A percentile compares a stretch with the other conserved stretches of the same genome.
These are phyloP conservation scores for Gymnothorax reevesii DNA, from an alignment of 2,797 vertebrate genomes.

Conservation along the genomic window DNA sequence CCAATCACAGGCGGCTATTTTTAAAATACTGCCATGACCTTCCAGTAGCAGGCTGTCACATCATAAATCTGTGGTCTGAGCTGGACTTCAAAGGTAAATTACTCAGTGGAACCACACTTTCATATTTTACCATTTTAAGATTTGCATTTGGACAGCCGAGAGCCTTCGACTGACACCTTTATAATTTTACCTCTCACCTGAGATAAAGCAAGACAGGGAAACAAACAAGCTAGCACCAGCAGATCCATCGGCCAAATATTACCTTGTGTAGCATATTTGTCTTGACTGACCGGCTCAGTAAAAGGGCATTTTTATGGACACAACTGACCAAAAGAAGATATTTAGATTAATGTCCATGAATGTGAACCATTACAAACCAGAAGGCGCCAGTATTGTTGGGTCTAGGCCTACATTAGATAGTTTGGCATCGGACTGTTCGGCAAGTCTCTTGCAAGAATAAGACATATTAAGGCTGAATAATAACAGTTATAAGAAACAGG, in stretches of 20 bases:
- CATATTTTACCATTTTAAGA: neutral
- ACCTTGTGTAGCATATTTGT: neutral
- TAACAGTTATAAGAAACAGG: constrained; percentile 69
- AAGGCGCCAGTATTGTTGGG: constrained; percentile 40
- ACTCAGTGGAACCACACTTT: too few relatives aligned
- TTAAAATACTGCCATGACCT: too few relatives aligned
- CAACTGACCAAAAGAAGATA: constrained; percentile 35
- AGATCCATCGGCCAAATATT: neutral
- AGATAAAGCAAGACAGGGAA: neutral
- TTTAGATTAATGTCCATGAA: constrained; percentile 51
- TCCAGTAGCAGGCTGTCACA: too few relatives aligned
- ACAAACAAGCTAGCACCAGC: neutral
- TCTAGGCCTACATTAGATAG: neutral
- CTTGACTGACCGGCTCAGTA: neutral
- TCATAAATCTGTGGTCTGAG: too few relatives aligned
- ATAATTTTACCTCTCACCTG: neutral
- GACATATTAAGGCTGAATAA: constrained; percentile 58
- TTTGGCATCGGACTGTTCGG: neutral
- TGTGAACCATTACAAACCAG: constrained; percentile 46
- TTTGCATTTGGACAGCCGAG: neutral
- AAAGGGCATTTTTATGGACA: neutral
- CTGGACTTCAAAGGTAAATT: neutral
- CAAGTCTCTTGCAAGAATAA: constrained; percentile 42
- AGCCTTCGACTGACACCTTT: neutral
- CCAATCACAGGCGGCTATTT: too few relatives aligned